Evolutionary conservation across 2,797 vertebrate genomes (phyloP).

Genomic region (Gymnothorax javanicus): DNA sequence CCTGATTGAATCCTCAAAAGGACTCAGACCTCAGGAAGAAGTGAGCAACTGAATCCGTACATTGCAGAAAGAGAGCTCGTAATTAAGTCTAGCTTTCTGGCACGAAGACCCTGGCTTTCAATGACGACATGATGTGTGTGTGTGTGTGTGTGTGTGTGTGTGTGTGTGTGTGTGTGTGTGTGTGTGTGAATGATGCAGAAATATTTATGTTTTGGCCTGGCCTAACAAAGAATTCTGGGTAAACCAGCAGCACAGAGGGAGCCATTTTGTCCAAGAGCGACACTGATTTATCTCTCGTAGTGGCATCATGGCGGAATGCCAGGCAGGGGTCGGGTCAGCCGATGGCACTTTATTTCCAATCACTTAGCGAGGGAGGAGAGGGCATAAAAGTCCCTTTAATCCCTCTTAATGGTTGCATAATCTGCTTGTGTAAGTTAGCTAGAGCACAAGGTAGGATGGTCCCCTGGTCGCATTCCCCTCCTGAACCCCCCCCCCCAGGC

Average conservation of each 20-base stretch:
- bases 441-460: neutral
- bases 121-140: neutral
- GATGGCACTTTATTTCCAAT: neutral
- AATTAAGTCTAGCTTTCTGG: neutral
- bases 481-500: neutral
- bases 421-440: neutral
- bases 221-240: neutral
- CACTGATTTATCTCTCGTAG: neutral
- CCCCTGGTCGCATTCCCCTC: neutral
- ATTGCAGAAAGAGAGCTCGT: neutral
- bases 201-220: neutral
- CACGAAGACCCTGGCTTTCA: neutral
- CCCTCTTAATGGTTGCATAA: neutral
- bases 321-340: neutral
- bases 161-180: neutral
- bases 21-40: no score
- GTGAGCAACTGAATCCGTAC: neutral
- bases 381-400: conserved; percentile 6
- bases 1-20: no score
- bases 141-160: neutral
- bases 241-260: neutral
- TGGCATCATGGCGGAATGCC: neutral
- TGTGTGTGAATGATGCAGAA: neutral
- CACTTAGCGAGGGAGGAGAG: neutral
- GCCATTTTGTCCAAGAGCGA: neutral